Evolutionary conservation across 2,113 vertebrate genomes (phyloP).

Genomic region (Craseonycteris thonglongyai): DNA sequence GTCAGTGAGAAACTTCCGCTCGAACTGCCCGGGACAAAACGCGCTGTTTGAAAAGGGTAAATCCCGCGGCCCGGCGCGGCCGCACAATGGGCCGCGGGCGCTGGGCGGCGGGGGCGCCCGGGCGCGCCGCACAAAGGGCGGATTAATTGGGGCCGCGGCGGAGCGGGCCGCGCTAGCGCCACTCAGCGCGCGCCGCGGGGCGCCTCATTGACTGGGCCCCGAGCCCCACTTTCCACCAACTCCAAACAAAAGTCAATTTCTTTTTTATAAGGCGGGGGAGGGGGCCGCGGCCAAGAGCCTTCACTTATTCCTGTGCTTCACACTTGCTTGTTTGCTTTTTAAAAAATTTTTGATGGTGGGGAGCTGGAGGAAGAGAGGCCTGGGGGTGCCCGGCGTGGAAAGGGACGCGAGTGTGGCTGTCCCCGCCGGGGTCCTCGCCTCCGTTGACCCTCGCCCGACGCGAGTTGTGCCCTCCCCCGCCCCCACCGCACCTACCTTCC

Average conservation of each 20-base stretch:
- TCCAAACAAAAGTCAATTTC: conserved; percentile 99
- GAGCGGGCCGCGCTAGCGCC: conserved; percentile 99
- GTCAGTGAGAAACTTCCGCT: conserved; percentile 99
- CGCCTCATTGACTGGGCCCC: conserved; percentile 98
- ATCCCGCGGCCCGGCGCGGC: conserved; percentile 97
- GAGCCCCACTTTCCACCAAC: conserved; percentile 99
- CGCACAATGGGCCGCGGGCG: conserved; percentile 93
- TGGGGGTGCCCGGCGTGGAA: not conserved
- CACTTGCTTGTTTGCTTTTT: not conserved
- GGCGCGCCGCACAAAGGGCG: conserved; percentile 96
- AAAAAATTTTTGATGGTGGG: not conserved
- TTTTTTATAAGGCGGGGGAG: conserved; percentile 89
- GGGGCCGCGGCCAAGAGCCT: conserved; percentile 51
- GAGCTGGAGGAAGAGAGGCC: not conserved
- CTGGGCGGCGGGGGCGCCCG: conserved; percentile 84
- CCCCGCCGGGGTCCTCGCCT: not conserved
- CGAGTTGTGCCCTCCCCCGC: not conserved
- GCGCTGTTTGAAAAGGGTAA: conserved; percentile 98
- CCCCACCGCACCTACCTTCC: not conserved
- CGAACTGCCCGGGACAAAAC: conserved; percentile 99
- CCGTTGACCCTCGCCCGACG: no score
- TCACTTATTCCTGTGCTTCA: not conserved
- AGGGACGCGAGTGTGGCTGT: not conserved
- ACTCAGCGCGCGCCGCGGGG: conserved; percentile 97
- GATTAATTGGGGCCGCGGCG: conserved; percentile 99